Percentiles rank a stretch among this genome's conserved stretches.
These are phyloP conservation scores for Falco peregrinus DNA, from an alignment of 2,797 vertebrate species.

Conservation along the genomic window DNA sequence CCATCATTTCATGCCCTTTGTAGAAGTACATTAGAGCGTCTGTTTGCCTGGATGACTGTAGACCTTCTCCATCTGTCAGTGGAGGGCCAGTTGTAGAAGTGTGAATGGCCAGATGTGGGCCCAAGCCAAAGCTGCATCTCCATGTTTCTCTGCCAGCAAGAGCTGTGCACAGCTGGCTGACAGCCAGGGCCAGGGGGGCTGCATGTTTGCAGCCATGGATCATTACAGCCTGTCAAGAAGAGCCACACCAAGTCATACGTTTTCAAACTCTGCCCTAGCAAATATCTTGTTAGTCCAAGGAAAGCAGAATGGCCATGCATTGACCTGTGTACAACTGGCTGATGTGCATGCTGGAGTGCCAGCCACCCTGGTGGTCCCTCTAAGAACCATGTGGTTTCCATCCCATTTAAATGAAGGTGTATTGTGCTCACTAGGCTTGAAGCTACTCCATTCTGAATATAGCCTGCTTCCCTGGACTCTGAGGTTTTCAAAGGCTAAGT, in stretches of 20 bases:
- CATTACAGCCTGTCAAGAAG: not conserved
- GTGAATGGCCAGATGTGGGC: not conserved
- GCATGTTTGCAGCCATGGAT: not conserved
- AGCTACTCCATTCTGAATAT: not conserved
- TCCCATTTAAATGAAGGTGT: not conserved
- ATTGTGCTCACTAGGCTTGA: not conserved
- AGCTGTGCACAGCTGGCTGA: not conserved
- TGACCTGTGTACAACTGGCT: not conserved
- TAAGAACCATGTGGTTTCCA: not conserved
- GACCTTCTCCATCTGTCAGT: not conserved
- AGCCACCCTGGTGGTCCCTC: not conserved
- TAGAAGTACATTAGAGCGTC: not conserved
- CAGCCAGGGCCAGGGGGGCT: not conserved
- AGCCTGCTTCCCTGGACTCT: not conserved
- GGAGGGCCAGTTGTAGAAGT: not conserved
- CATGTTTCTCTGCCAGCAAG: not conserved
- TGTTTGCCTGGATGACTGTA: not conserved
- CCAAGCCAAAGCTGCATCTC: not conserved
- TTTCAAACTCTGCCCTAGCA: not conserved
- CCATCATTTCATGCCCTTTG: not conserved
- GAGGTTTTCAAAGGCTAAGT: not conserved
- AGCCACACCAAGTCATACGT: accelerated
- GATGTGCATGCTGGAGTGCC: not conserved
- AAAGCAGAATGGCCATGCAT: not conserved
- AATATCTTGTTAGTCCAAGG: not conserved